Conservation (phyloP, 2,797 vertebrate genomes). For the Scyliorhinus canicula region DNA sequence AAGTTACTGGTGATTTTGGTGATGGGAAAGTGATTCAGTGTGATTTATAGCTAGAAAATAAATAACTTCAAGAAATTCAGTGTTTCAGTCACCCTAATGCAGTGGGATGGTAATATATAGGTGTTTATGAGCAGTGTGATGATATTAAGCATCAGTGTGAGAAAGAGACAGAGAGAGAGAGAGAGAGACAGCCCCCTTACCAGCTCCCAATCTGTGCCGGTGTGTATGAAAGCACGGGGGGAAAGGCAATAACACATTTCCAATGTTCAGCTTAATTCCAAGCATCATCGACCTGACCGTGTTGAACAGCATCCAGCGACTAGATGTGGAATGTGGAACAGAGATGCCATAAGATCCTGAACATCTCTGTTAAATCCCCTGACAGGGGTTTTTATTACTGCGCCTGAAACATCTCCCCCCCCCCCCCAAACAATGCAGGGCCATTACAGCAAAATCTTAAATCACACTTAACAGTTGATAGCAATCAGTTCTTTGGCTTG, state of each 20-base stretch:
- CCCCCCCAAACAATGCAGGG: neutral
- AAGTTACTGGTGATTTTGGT: neutral
- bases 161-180: no score
- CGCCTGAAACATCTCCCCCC: neutral
- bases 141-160: neutral
- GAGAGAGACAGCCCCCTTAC: neutral
- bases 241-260: neutral
- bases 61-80: neutral
- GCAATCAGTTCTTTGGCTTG: neutral
- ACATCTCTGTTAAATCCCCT: neutral
- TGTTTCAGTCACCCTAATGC: neutral
- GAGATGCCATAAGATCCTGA: neutral
- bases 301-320: neutral
- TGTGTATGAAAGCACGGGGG: neutral
- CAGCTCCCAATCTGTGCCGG: neutral
- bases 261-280: neutral
- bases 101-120: neutral
- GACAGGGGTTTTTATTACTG: neutral
- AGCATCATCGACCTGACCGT: neutral
- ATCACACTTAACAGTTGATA: neutral
- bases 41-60: neutral
- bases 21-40: neutral
- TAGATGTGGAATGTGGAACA: neutral
- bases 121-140: neutral
- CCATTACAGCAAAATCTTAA: neutral